phyloP scores from a whole-genome alignment of 2,888 invertebrate species.

The Idaea aversata region DNA sequence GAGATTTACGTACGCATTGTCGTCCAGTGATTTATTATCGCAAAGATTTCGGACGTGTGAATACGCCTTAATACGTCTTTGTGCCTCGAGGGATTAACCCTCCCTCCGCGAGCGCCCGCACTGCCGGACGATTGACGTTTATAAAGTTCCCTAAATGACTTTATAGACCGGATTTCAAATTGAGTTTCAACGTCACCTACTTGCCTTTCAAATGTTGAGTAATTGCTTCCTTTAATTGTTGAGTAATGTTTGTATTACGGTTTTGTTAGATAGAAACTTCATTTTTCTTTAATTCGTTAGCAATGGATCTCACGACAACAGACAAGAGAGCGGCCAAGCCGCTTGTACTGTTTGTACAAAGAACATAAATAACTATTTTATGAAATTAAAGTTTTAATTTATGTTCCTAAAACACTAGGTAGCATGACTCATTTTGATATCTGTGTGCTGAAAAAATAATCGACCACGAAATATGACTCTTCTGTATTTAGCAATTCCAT shows the following conservation, averaged over 20 bases:
- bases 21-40: slow-evolving; percentile 41
- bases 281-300: background rate
- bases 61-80: slow-evolving; percentile 49
- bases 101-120: slow-evolving; percentile 19
- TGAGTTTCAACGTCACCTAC: slow-evolving; percentile 17
- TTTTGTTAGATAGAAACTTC: background rate
- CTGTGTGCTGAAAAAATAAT: too few species aligned
- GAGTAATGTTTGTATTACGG: background rate
- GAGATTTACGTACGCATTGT: slow-evolving; percentile 28
- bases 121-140: slow-evolving; percentile 37
- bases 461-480: too few species aligned
- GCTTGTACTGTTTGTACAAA: too few species aligned
- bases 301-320: background rate
- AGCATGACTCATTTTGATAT: too few species aligned
- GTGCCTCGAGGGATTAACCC: slow-evolving; percentile 40
- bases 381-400: too few species aligned
- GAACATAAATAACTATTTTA: too few species aligned
- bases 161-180: slow-evolving; percentile 23
- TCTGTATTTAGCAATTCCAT: background rate
- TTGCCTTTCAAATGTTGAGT: slow-evolving; percentile 10
- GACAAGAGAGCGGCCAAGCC: background rate
- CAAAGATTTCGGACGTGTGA: slow-evolving; percentile 38
- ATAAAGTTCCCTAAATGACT: slow-evolving; percentile 31
- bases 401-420: too few species aligned
- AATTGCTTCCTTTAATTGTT: background rate